These are phyloP conservation scores for Cephalophus harveyi DNA, from an alignment of 2,113 vertebrate genomes.

Conservation along the genomic window DNA sequence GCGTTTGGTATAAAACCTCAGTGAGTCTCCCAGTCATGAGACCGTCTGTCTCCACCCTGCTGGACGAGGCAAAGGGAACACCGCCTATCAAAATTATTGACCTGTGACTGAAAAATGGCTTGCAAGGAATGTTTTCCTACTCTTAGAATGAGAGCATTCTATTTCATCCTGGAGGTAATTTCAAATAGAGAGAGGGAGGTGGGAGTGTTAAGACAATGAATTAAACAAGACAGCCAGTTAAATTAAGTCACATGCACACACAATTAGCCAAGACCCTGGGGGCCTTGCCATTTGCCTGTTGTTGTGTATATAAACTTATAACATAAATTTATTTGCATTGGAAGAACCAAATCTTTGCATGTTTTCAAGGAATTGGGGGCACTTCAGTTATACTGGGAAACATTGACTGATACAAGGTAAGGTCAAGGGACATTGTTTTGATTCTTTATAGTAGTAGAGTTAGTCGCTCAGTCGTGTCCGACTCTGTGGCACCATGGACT, in stretches of 20 bases:
- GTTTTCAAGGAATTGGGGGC: neutral
- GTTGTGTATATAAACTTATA: neutral
- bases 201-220: conserved; percentile 9
- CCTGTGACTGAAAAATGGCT: neutral
- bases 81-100: conserved; percentile 15
- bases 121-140: conserved; percentile 39
- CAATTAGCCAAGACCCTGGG: neutral
- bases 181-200: neutral
- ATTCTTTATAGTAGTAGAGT: neutral
- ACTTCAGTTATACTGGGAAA: neutral
- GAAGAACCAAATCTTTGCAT: neutral
- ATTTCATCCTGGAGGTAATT: conserved; percentile 19
- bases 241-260: conserved; percentile 12
- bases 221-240: conserved; percentile 39
- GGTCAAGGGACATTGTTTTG: neutral
- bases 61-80: neutral
- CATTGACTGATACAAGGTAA: neutral
- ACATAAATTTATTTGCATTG: conserved; percentile 20
- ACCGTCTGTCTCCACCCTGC: neutral
- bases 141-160: conserved; percentile 9
- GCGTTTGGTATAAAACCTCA: neutral
- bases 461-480: accelerated
- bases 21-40: neutral
- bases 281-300: neutral
- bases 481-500: neutral